Evolutionary conservation across 2,113 vertebrate species (phyloP).

Genomic region (Triplophysa siluroides): DNA sequence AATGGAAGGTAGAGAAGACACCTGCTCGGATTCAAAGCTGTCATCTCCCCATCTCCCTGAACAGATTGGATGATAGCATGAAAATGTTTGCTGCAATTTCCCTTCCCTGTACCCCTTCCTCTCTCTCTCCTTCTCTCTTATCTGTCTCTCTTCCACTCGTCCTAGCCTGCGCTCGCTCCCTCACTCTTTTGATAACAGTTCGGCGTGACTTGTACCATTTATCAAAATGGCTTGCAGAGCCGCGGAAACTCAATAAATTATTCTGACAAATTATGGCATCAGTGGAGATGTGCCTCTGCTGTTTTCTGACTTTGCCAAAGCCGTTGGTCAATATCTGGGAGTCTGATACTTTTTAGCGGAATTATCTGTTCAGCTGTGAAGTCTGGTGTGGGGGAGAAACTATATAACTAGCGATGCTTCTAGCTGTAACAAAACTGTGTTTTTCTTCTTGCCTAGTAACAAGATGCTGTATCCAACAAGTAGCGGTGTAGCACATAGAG

Average conservation of each 20-base stretch:
- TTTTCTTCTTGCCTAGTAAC: no score
- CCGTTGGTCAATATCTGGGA: slow-evolving; percentile 7
- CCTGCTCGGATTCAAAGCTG: slow-evolving; percentile 55
- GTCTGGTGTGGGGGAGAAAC: background rate
- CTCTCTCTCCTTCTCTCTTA: background rate
- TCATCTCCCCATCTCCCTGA: slow-evolving; percentile 62
- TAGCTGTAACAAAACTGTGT: no score
- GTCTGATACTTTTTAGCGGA: slow-evolving; percentile 3
- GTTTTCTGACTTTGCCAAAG: slow-evolving; percentile 55
- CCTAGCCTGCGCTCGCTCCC: slow-evolving; percentile 2
- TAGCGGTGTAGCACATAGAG: no score
- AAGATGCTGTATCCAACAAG: no score
- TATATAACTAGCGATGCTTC: background rate
- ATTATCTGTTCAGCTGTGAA: background rate
- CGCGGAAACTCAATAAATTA: slow-evolving; percentile 72
- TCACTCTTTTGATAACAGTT: slow-evolving; percentile 72
- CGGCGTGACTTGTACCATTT: slow-evolving; percentile 74
- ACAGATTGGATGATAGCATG: slow-evolving; percentile 65
- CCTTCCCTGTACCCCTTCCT: slow-evolving; percentile 57
- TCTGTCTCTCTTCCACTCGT: slow-evolving; percentile 41
- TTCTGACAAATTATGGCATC: slow-evolving; percentile 74
- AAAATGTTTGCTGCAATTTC: slow-evolving; percentile 63
- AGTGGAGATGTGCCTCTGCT: slow-evolving; percentile 61
- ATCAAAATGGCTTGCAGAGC: slow-evolving; percentile 73
- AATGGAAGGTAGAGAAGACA: slow-evolving; percentile 58